Evolutionary conservation across 2,113 vertebrate genomes (phyloP), one percentile per base, ranked within the genome.

Genomic region (Tachycineta bicolor): DNA sequence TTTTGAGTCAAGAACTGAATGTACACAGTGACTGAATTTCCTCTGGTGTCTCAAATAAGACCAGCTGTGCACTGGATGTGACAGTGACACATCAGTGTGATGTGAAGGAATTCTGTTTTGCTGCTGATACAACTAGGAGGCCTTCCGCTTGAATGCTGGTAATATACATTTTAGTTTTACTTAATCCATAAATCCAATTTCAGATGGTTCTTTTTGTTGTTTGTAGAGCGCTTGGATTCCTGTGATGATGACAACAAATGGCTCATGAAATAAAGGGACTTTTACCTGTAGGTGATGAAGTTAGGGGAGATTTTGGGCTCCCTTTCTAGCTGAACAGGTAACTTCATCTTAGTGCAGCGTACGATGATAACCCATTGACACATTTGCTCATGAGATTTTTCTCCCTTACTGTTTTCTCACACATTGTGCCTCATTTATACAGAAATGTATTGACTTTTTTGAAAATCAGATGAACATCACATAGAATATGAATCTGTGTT

Each of bases 381-480:
- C 18, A 28, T 23, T 47, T 80, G 14, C 22, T 59, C 15, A 19
- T 41, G 55, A 85, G n/a, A 60, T 20, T 56, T 56, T 78, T 87
- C 44, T n/a, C 12, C 89, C 25, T 83, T 39, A 15, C 20, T 56
- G 6, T 81, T 92, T 77, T 49, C 43, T 93, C 52, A 41, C 18
- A 23, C 24, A 14, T 67, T 68, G 37, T 94, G 29, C 65, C 53
- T 85, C 76, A 59, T 60, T 88, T 70, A n/a, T 5, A 64, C n/a
- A 39, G 46, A 76, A 64, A 69, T 59, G 17, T 88, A 83, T 58
- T 43, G 64, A 58, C 39, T 71, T 63, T 43, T 92, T 77, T 53
- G 53, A 92, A 91, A 93, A 82, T 70, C 73, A 93, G 93, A 83
- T 34, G 56, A 89, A 87, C 26, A 81, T 18, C 59, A 55, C 69